Evolutionary conservation across 2,113 vertebrate species (phyloP).

Genomic region (Helogale parvula): DNA sequence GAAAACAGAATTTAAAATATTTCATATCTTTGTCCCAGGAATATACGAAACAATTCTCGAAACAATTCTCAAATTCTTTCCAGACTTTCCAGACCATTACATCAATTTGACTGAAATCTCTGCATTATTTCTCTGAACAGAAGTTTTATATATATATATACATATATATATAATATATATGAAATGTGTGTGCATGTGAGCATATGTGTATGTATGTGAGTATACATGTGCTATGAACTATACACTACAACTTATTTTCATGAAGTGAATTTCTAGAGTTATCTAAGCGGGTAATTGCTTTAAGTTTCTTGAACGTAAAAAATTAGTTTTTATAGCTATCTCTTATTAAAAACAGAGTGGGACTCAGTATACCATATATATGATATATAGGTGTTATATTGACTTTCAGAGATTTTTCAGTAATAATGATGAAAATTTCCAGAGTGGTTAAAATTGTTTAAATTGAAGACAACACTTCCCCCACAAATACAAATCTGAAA

Average conservation of each 20-base stretch:
- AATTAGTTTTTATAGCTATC: not conserved
- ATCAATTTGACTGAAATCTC: not conserved
- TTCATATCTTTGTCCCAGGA: not conserved
- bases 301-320: not conserved
- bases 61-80: not conserved
- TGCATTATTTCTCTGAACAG: not conserved
- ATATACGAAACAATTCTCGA: not conserved
- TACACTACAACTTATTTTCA: not conserved
- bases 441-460: not conserved
- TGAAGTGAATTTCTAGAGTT: not conserved
- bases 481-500: not conserved
- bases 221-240: not conserved
- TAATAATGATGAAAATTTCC: not conserved
- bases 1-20: slow-evolving; percentile 25
- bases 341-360: not conserved
- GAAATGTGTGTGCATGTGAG: not conserved
- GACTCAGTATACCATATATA: not conserved
- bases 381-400: not conserved
- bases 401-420: not conserved
- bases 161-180: not conserved
- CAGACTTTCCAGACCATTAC: not conserved
- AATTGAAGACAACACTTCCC: not conserved
- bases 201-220: not conserved
- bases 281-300: not conserved
- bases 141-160: not conserved